Evolutionary conservation across 2,113 vertebrate species (phyloP).

Genomic region (Pelobates fuscus): DNA sequence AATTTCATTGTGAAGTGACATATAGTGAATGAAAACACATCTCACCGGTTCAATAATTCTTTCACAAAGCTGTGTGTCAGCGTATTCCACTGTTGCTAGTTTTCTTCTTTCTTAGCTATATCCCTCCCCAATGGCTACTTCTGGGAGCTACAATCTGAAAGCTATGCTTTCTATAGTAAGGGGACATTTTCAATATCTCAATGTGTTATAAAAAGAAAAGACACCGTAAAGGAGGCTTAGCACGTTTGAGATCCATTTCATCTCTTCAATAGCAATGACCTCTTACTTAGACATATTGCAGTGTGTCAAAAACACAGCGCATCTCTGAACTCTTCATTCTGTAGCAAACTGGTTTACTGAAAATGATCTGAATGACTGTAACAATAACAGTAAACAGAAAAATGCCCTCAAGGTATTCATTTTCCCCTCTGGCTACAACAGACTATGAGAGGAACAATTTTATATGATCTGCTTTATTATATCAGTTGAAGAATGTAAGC

Average conservation of each 20-base stretch:
- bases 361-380: background rate
- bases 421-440: too few relatives aligned
- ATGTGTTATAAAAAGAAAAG: background rate
- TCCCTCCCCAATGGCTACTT: background rate
- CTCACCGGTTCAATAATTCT: background rate
- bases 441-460: too few relatives aligned
- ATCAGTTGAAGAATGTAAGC: too few relatives aligned
- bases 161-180: background rate
- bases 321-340: background rate
- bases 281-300: background rate
- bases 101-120: background rate
- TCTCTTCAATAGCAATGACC: constrained; percentile 1
- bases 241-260: background rate
- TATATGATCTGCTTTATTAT: too few relatives aligned
- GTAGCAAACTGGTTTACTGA: background rate
- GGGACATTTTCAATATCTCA: background rate
- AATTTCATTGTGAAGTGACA: background rate
- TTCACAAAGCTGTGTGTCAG: background rate
- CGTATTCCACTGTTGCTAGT: background rate
- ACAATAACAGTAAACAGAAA: background rate
- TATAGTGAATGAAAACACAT: background rate
- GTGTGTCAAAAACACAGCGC: background rate
- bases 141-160: background rate
- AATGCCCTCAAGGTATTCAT: background rate
- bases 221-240: background rate